These are phyloP conservation scores for Asbolus verrucosus DNA, from an alignment of 1,140 invertebrate species.

Conservation along the genomic window DNA sequence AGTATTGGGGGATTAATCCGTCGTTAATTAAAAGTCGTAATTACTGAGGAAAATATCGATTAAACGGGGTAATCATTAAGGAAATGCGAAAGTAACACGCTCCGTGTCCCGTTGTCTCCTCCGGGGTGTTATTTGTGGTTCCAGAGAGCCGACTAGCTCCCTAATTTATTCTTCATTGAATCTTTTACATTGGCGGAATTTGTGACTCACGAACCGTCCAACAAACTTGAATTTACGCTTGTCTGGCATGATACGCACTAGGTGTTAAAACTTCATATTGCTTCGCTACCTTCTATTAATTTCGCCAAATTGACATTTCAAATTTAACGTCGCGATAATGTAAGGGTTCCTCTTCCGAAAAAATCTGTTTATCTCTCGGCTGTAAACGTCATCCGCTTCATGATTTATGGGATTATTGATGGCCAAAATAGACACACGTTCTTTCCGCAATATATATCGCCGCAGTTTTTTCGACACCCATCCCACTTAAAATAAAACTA, in stretches of 20 bases:
- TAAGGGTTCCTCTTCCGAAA: slow-evolving; percentile 42
- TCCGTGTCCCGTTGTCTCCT: slow-evolving; percentile 19
- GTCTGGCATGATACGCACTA: slow-evolving; percentile 24
- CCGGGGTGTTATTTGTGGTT: slow-evolving; percentile 29
- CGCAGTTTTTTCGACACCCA: not conserved
- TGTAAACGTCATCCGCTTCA: slow-evolving; percentile 48
- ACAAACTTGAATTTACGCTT: slow-evolving; percentile 25
- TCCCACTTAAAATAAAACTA: slow-evolving; percentile 3
- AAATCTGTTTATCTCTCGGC: slow-evolving; percentile 47
- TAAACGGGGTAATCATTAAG: slow-evolving; percentile 29
- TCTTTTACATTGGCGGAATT: slow-evolving; percentile 29
- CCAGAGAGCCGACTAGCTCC: slow-evolving; percentile 16
- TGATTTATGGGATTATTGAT: slow-evolving; percentile 50
- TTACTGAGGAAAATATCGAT: slow-evolving; percentile 41
- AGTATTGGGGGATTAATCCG: slow-evolving; percentile 37
- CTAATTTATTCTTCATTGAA: slow-evolving; percentile 39
- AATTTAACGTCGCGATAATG: slow-evolving; percentile 41
- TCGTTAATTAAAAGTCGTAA: slow-evolving; percentile 44
- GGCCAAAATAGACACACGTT: slow-evolving; percentile 44
- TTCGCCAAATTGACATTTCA: slow-evolving; percentile 48
- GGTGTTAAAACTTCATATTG: slow-evolving; percentile 30
- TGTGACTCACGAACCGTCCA: slow-evolving; percentile 9
- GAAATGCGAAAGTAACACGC: slow-evolving; percentile 23
- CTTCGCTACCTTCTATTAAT: slow-evolving; percentile 45
- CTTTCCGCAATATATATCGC: slow-evolving; percentile 23